phyloP scores from a whole-genome alignment of 92 coral and sea anemone species.

The Montipora capitata region DNA sequence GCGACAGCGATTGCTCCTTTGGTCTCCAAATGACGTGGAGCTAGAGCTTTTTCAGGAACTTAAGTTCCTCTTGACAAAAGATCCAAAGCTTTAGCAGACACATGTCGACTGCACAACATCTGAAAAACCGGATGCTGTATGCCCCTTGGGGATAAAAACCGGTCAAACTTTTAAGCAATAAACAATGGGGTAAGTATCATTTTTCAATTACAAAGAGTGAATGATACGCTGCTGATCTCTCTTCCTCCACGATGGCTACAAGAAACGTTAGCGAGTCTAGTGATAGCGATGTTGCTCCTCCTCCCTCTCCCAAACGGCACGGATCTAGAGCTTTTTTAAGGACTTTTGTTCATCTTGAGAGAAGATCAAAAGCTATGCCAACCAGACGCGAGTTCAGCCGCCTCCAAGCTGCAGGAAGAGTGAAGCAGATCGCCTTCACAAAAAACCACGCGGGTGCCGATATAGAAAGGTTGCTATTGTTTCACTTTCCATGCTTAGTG shows the following conservation, averaged over 20 bases:
- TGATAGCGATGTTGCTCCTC: neutral
- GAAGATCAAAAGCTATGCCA: neutral
- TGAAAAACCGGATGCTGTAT: too few species aligned
- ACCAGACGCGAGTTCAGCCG: neutral
- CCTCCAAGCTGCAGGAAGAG: slow-evolving; percentile 8
- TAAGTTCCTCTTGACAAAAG: too few species aligned
- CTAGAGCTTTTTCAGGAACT: too few species aligned
- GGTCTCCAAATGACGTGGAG: too few species aligned
- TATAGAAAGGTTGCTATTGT: neutral
- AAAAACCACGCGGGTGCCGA: neutral
- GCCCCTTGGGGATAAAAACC: too few species aligned
- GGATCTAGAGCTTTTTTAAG: slow-evolving; percentile 1
- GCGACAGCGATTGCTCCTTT: too few species aligned
- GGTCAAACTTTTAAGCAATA: too few species aligned
- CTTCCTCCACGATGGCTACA: neutral
- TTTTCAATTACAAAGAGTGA: neutral
- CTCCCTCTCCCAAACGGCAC: neutral
- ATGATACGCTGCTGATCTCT: neutral
- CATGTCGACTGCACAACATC: too few species aligned
- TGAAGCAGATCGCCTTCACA: slow-evolving; percentile 5
- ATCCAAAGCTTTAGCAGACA: too few species aligned
- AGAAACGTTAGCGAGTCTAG: neutral
- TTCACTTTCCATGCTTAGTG: neutral
- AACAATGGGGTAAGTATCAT: neutral
- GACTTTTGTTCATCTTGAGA: slow-evolving; percentile 10